Evolutionary conservation across 2,113 vertebrate species (phyloP).

Genomic region (Tapirus terrestris): DNA sequence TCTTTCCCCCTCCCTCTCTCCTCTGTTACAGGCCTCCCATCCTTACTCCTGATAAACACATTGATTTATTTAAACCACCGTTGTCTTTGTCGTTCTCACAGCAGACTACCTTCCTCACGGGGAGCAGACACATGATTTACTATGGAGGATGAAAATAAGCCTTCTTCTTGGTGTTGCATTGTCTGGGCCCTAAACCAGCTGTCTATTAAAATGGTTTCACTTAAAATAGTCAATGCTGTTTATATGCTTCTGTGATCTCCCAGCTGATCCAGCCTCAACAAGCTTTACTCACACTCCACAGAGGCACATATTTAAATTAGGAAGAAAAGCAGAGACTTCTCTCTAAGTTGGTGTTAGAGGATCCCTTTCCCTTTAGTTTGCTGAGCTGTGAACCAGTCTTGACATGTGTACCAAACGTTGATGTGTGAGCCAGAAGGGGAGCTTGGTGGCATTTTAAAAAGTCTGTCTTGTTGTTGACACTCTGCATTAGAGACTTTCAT

Average conservation of each 20-base stretch:
- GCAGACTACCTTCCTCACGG: slow-evolving; percentile 58
- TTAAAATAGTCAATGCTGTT: slow-evolving; percentile 76
- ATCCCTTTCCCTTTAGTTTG: slow-evolving; percentile 1
- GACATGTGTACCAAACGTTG: background rate
- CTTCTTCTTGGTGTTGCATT: slow-evolving; percentile 75
- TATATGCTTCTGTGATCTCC: slow-evolving; percentile 74
- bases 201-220: slow-evolving; percentile 82
- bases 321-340: slow-evolving; percentile 59
- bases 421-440: background rate
- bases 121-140: slow-evolving; percentile 74
- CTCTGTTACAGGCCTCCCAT: background rate
- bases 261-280: slow-evolving; percentile 67
- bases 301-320: slow-evolving; percentile 63
- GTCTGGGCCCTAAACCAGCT: slow-evolving; percentile 77
- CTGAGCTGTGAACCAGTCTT: slow-evolving; percentile 1
- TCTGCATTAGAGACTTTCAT: background rate
- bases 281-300: slow-evolving; percentile 30
- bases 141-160: slow-evolving; percentile 74
- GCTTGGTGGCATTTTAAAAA: background rate
- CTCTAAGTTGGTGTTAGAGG: slow-evolving; percentile 8
- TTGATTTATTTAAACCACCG: slow-evolving; percentile 78
- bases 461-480: background rate
- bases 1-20: background rate
- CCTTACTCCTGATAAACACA: slow-evolving; percentile 71
- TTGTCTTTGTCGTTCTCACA: slow-evolving; percentile 53